Evolutionary conservation across 2,113 vertebrate genomes (phyloP).

Genomic region (Cheilinus undulatus): DNA sequence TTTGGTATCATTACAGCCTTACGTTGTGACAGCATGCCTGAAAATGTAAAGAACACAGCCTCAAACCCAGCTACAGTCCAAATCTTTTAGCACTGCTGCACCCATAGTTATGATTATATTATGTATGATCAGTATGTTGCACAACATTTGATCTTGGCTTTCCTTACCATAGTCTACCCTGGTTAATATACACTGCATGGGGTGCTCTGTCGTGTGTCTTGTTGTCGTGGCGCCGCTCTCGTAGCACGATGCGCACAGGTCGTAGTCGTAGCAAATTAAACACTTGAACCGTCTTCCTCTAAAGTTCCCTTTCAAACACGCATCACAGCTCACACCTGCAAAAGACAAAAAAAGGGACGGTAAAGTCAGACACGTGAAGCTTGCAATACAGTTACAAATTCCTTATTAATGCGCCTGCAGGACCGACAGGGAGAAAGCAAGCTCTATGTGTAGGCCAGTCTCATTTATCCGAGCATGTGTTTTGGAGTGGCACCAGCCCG

Average conservation of each 20-base stretch:
- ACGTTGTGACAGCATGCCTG: too few species aligned
- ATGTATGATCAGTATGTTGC: neutral
- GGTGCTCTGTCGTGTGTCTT: constrained; percentile 98
- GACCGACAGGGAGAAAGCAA: constrained; percentile 11
- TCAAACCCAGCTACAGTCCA: neutral
- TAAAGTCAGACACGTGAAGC: constrained; percentile 4
- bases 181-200: constrained; percentile 99
- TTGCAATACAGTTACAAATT: constrained; percentile 44
- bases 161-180: constrained; percentile 99
- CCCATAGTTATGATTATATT: neutral
- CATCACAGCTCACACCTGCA: constrained; percentile 99
- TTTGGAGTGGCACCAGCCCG: constrained; percentile 60
- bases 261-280: constrained; percentile 99
- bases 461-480: constrained; percentile 43
- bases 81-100: too few species aligned
- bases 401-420: constrained; percentile 13
- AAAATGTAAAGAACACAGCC: too few species aligned
- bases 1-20: too few species aligned
- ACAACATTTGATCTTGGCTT: neutral
- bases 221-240: constrained; percentile 98
- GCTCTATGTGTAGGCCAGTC: constrained; percentile 29
- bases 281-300: constrained; percentile 98
- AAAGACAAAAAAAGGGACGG: constrained; percentile 24
- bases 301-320: constrained; percentile 99
- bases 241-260: constrained; percentile 99